Conservation (phyloP, 37 sponge, comb jelly and placozoan genomes). For the Chondrosia reniformis region DNA sequence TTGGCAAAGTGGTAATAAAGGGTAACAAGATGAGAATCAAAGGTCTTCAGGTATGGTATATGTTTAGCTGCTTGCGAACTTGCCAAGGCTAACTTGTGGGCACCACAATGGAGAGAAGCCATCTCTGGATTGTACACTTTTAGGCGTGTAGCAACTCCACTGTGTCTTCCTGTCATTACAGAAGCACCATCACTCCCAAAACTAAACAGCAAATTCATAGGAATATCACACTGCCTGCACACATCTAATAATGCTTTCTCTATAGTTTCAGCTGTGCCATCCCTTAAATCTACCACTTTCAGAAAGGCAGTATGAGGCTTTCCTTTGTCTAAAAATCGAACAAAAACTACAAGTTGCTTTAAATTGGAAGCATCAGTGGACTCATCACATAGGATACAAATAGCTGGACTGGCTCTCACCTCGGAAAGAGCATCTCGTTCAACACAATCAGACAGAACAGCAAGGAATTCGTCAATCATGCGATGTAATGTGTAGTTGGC, state of each 20-base stretch:
- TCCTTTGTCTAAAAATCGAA: conserved; percentile 6
- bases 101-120: conserved; percentile 30
- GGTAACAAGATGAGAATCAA: conserved; percentile 20
- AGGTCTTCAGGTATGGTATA: conserved; percentile 26
- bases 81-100: conserved; percentile 36
- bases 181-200: conserved; percentile 49
- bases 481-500: conserved; percentile 22
- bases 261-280: conserved; percentile 45
- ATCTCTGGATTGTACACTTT: conserved; percentile 26
- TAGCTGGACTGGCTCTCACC: not conserved
- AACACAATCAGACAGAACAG: conserved; percentile 16
- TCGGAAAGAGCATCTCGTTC: not conserved
- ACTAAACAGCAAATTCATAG: not conserved
- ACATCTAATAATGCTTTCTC: conserved; percentile 19
- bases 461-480: conserved; percentile 20
- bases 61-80: conserved; percentile 30
- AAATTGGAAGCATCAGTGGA: conserved; percentile 21
- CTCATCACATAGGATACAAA: conserved; percentile 23
- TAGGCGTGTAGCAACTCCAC: conserved; percentile 27
- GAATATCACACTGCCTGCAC: not conserved
- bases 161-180: conserved; percentile 27
- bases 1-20: conserved; percentile 38
- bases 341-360: conserved; percentile 26
- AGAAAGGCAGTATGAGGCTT: conserved; percentile 15
- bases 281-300: conserved; percentile 8